phyloP scores from a whole-genome alignment of 2,797 vertebrate genomes.

The Thamnophis elegans region DNA sequence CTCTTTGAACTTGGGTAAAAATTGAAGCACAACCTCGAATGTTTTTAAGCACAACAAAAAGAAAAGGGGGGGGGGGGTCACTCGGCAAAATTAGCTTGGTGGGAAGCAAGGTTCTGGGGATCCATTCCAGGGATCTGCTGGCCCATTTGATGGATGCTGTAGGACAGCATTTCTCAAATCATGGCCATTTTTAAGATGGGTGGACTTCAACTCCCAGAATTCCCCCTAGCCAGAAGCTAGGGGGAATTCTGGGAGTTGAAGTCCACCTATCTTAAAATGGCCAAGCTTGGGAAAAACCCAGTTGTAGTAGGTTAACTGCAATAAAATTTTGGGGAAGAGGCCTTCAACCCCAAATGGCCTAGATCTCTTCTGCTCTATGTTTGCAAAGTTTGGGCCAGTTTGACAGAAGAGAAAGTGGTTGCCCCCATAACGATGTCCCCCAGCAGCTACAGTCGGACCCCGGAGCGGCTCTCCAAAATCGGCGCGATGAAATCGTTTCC shows the following conservation, averaged over 20 bases:
- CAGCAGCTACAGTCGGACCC: too few relatives aligned
- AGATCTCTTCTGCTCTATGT: too few relatives aligned
- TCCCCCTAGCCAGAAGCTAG: too few relatives aligned
- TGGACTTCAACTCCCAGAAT: background rate
- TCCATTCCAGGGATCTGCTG: background rate
- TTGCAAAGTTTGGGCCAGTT: background rate
- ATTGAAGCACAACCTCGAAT: slow-evolving; percentile 66
- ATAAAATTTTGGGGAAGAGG: background rate
- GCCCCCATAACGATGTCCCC: background rate
- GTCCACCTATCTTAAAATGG: background rate
- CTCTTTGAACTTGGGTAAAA: slow-evolving; percentile 39
- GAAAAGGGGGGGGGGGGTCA: too few relatives aligned
- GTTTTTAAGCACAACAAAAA: slow-evolving; percentile 69
- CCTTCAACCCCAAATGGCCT: background rate
- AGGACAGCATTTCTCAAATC: background rate
- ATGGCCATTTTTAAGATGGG: background rate
- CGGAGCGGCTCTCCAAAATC: background rate
- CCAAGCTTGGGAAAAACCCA: background rate
- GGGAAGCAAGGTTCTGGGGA: too few relatives aligned
- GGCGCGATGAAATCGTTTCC: background rate
- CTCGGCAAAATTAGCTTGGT: background rate
- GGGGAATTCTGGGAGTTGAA: background rate
- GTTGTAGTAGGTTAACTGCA: background rate
- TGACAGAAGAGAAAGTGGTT: background rate
- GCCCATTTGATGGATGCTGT: background rate